Conservation (phyloP, 2,113 vertebrate species). For the Condylura cristata region DNA sequence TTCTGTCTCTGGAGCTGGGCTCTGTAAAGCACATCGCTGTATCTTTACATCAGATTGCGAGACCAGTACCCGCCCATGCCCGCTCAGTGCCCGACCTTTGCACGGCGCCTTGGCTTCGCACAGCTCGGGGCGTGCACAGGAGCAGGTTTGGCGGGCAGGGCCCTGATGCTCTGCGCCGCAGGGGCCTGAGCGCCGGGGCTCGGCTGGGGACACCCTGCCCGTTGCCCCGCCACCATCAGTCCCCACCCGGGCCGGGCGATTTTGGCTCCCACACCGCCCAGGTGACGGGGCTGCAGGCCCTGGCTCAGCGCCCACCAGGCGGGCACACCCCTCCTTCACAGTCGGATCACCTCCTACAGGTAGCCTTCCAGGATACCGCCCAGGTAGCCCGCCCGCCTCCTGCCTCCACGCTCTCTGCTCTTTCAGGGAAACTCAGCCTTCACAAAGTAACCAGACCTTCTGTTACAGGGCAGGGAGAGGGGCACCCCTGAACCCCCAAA, state of each 20-base stretch:
- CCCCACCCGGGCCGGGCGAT: fast-evolving
- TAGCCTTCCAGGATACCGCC: neutral
- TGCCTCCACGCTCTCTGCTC: too few species aligned
- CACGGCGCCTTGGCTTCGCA: too few species aligned
- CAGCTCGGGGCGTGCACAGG: too few species aligned
- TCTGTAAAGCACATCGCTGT: too few species aligned
- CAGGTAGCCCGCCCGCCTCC: neutral
- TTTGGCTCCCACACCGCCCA: neutral
- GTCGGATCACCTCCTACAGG: neutral
- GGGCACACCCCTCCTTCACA: too few species aligned
- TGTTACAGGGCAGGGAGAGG: too few species aligned
- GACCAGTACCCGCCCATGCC: too few species aligned
- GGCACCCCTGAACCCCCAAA: too few species aligned
- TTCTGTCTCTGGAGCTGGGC: too few species aligned
- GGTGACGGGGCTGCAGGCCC: neutral
- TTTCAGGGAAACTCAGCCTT: neutral
- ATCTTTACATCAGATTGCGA: too few species aligned
- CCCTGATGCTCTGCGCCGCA: neutral
- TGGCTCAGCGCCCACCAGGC: neutral
- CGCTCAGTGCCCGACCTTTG: too few species aligned
- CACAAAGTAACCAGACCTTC: fast-evolving
- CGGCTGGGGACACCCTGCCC: too few species aligned
- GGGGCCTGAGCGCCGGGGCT: neutral
- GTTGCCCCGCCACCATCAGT: fast-evolving
- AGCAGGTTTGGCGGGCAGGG: neutral